A percentile compares a stretch with the other conserved stretches of the same genome.
These are phyloP conservation scores for Drosophila subquinaria DNA, from an alignment of 2,888 invertebrate species.

Conservation along the genomic window DNA sequence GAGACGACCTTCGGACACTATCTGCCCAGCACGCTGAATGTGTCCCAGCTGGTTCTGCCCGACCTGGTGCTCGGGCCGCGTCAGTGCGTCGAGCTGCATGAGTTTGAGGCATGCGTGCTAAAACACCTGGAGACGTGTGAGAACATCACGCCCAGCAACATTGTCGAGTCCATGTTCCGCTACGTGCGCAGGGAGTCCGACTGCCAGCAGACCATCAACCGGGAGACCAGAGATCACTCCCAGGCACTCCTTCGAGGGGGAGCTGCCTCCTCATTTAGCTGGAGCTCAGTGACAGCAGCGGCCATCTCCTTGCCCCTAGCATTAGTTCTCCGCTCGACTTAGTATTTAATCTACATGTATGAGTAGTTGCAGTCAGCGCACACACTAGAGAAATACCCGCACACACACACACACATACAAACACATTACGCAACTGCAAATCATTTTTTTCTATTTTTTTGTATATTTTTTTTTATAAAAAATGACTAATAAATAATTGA, in stretches of 20 bases:
- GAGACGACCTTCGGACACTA: constrained; percentile 87
- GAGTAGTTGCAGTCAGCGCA: not conserved
- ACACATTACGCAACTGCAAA: not conserved
- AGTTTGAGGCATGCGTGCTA: constrained; percentile 79
- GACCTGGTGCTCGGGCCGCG: constrained; percentile 87
- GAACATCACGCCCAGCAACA: constrained; percentile 92
- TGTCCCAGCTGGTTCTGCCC: constrained; percentile 84
- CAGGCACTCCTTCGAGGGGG: not conserved
- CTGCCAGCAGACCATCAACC: constrained; percentile 85
- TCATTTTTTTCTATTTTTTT: constrained; percentile 2
- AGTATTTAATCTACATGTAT: constrained; percentile 1
- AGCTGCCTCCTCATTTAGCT: not conserved
- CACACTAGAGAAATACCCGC: not conserved
- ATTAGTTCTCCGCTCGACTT: not conserved
- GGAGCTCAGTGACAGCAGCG: not conserved
- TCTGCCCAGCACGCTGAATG: constrained; percentile 82
- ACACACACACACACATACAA: not conserved
- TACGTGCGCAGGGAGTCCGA: constrained; percentile 89
- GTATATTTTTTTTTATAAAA: not conserved
- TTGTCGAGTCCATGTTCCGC: constrained; percentile 91
- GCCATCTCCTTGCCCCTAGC: not conserved
- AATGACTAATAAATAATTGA: too few species aligned
- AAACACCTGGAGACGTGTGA: constrained; percentile 87
- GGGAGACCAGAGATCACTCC: constrained; percentile 28
- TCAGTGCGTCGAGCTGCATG: constrained; percentile 80